Evolutionary conservation across 2,888 invertebrate genomes (phyloP), one percentile per base, ranked within the genome.

Genomic region (Pyrrhia umbra): DNA sequence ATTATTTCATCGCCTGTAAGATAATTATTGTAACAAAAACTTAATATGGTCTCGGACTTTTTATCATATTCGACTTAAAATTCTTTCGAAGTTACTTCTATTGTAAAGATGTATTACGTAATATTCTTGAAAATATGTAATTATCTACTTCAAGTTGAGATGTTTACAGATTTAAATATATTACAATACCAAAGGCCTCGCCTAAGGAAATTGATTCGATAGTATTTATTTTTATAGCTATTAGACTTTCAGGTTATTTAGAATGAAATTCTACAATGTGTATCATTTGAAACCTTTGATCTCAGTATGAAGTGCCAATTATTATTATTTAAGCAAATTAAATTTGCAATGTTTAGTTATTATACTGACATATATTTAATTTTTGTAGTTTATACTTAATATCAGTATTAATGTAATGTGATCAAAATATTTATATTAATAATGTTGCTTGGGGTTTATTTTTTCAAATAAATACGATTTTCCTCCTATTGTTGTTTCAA

Each of bases 391-490:
- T 13, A n/a, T 46, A 52, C 6, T 21, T 50, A 13, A 13, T 30
- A 56, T 56, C 49, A 59, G 65, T 78, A 74, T 69, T 58, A 54
- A 42, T 40, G 20, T 21, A 49, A 55, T 61, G 50, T 60, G 39
- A 77, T 58, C 16, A 21, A 63, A 51, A 62, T 13, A 63, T 67
- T 70, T 51, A 40, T 57, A 51, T 18, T 54, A 42, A 62, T 55
- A 68, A 42, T 75, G 72, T 58, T 61, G 71, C 47, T 75, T 77
- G 47, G 52, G 68, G 58, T 75, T 80, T 81, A 72, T 81, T 81
- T 82, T 82, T 79, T 47, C 45, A 73, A 88, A 86, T 86, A 87
- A 86, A 86, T 80, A 59, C 58, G 79, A 79, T 78, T 81, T 82
- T 80, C 71, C 47, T 47, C 50, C 46, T 37, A 34, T 21, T 30